Percentiles rank a stretch among this genome's conserved stretches.
These are phyloP conservation scores for Agelaius phoeniceus DNA, from an alignment of 2,113 vertebrate species.

Conservation along the genomic window DNA sequence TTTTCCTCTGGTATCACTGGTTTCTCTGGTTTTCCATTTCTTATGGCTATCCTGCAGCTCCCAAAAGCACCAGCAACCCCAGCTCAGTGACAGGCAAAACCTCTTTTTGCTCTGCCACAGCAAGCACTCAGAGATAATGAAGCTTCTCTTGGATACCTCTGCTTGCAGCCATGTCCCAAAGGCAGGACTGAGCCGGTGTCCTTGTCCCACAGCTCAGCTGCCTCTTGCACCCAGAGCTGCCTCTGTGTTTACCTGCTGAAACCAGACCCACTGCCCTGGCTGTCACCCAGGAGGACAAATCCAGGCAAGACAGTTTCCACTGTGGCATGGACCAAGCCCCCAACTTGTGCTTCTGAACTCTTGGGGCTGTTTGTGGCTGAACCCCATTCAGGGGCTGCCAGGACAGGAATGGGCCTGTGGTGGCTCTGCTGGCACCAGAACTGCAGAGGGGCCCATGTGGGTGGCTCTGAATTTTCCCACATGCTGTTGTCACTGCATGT, in stretches of 20 bases:
- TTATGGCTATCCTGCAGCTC: not conserved
- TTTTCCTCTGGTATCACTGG: not conserved
- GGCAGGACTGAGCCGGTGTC: not conserved
- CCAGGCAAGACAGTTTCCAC: not conserved
- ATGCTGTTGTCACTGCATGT: not conserved
- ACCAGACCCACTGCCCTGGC: not conserved
- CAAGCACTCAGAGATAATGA: not conserved
- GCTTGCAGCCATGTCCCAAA: accelerated
- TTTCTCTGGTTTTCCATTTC: not conserved
- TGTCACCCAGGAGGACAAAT: not conserved
- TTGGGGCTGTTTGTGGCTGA: accelerated
- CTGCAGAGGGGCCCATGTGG: accelerated
- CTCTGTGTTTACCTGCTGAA: not conserved
- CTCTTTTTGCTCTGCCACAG: accelerated
- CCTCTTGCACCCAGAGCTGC: not conserved
- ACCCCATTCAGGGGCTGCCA: accelerated
- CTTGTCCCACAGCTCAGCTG: not conserved
- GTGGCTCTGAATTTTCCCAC: not conserved
- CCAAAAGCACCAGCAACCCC: not conserved
- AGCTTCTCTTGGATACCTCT: not conserved
- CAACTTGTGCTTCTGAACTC: accelerated
- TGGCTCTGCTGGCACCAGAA: not conserved
- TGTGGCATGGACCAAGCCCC: accelerated
- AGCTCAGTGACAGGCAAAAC: accelerated
- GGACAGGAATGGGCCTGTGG: not conserved